These are phyloP conservation scores for Andricus grossulariae DNA, from an alignment of 1,140 invertebrate genomes.

Conservation along the genomic window DNA sequence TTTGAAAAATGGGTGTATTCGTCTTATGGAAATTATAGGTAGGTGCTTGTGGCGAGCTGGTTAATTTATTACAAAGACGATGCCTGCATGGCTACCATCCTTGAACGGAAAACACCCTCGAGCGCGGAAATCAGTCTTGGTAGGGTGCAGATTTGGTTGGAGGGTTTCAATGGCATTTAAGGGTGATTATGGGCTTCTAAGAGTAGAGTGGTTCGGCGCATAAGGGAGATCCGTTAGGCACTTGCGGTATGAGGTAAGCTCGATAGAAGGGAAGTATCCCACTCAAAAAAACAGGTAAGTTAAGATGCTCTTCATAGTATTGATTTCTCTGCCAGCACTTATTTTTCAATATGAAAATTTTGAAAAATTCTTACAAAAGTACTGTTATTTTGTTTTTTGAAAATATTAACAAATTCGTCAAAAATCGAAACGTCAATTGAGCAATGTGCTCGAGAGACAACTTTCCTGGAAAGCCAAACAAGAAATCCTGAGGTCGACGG, in stretches of 20 bases:
- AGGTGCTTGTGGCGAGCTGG: not conserved
- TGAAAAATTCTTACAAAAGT: not conserved
- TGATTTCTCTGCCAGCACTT: not conserved
- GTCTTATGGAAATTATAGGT: not conserved
- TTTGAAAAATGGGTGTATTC: not conserved
- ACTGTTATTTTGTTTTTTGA: not conserved
- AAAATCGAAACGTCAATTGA: not conserved
- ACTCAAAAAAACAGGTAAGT: too few relatives aligned
- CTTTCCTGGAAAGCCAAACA: not conserved
- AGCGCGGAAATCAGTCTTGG: conserved; percentile 28
- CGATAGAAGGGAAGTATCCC: not conserved
- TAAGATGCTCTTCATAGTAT: too few relatives aligned
- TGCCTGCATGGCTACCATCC: not conserved
- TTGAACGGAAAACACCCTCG: conserved; percentile 33
- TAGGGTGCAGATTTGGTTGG: conserved; percentile 41
- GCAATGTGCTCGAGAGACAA: not conserved
- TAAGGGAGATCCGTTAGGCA: not conserved
- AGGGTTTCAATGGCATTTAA: conserved; percentile 41
- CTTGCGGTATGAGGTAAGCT: not conserved
- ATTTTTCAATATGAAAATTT: not conserved
- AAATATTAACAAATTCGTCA: too few relatives aligned
- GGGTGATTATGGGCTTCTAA: conserved; percentile 58
- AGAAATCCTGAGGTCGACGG: not conserved
- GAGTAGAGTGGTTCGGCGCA: conserved; percentile 51
- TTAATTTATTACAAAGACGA: conserved; percentile 15